Percentiles rank a stretch among this genome's conserved stretches.
Conservation (phyloP, 2,797 vertebrate genomes). For the Bradypodion pumilum region DNA sequence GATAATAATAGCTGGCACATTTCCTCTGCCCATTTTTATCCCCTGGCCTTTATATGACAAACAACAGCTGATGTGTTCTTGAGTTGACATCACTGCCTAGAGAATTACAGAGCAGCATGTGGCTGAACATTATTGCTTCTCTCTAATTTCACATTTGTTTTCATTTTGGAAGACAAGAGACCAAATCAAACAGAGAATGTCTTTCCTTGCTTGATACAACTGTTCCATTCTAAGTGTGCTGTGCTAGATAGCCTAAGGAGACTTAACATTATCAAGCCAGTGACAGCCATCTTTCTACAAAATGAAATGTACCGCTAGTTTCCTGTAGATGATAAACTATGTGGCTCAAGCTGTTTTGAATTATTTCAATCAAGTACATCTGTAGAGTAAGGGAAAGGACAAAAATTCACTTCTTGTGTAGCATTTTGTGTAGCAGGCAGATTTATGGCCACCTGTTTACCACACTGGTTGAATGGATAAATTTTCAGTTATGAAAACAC, state of each 20-base stretch:
- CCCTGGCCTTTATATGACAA: background rate
- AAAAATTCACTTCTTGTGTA: background rate
- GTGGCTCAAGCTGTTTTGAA: conserved; percentile 15
- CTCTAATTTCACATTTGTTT: conserved; percentile 37
- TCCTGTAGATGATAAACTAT: conserved; percentile 2
- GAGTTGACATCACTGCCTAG: conserved; percentile 5
- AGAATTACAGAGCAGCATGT: conserved; percentile 30
- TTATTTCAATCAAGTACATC: conserved; percentile 18
- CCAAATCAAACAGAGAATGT: conserved; percentile 16
- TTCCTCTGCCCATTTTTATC: background rate
- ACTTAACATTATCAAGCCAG: background rate
- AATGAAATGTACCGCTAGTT: conserved; percentile 3
- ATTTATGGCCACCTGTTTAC: background rate
- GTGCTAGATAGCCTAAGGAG: conserved; percentile 6
- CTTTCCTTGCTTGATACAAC: background rate
- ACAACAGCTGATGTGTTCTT: background rate
- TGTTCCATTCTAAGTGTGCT: conserved; percentile 1
- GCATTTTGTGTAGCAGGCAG: background rate
- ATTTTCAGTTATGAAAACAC: background rate
- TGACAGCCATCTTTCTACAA: conserved; percentile 4
- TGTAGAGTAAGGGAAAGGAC: background rate
- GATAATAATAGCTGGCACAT: background rate
- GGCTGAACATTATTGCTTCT: conserved; percentile 28
- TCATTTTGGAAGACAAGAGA: conserved; percentile 28
- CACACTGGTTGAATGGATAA: background rate